Conservation (phyloP, 2,888 invertebrate species). For the Eumerus sabulonum region DNA sequence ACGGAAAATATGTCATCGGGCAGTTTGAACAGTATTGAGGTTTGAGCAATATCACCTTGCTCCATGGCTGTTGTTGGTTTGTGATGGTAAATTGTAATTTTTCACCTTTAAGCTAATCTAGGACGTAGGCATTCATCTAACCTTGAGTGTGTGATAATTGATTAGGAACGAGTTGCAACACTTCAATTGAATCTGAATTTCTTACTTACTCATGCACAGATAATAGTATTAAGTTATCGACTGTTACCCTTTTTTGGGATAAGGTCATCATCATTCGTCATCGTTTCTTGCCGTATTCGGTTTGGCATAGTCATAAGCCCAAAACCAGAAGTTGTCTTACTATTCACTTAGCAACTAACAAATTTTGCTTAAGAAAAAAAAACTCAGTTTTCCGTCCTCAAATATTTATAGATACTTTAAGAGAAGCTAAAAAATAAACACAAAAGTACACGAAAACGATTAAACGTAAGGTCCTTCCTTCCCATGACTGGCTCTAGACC, state of each 20-base stretch:
- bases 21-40: slow-evolving; percentile 79
- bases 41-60: slow-evolving; percentile 60
- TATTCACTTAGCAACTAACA: too few relatives aligned
- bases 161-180: not conserved
- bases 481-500: slow-evolving; percentile 48
- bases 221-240: too few relatives aligned
- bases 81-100: slow-evolving; percentile 47
- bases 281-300: not conserved
- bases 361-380: not conserved
- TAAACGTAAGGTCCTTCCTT: slow-evolving; percentile 24
- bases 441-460: not conserved
- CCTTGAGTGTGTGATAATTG: slow-evolving; percentile 41
- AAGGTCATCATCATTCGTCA: too few relatives aligned
- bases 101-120: slow-evolving; percentile 6
- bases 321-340: too few relatives aligned
- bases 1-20: slow-evolving; percentile 79
- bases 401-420: slow-evolving; percentile 43
- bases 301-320: not conserved
- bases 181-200: too few relatives aligned
- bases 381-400: slow-evolving; percentile 62
- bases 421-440: not conserved
- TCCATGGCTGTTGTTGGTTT: slow-evolving; percentile 18
- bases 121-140: too few relatives aligned
- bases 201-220: too few relatives aligned
- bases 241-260: too few relatives aligned